phyloP scores from a whole-genome alignment of 2,113 vertebrate species.

The Dolichotis patagonum region DNA sequence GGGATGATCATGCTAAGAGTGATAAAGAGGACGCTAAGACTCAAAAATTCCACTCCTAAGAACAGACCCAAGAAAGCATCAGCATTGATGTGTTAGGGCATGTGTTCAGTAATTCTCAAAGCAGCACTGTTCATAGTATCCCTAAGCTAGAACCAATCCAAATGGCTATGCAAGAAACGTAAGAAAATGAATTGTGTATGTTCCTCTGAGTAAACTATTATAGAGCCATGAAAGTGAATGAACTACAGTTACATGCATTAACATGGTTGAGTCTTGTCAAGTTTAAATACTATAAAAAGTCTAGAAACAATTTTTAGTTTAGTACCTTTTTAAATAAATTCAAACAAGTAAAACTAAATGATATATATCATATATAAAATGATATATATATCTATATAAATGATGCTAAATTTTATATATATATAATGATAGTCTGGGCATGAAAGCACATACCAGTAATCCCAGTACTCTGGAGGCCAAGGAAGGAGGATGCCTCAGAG shows the following conservation, averaged over 20 bases:
- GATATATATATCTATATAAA: background rate
- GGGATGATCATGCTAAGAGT: background rate
- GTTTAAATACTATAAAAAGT: background rate
- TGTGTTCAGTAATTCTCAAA: background rate
- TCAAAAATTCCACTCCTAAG: background rate
- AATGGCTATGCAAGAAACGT: background rate
- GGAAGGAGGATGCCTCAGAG: background rate
- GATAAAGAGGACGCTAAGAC: background rate
- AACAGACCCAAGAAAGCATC: background rate
- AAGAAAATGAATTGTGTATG: background rate
- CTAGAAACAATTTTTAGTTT: background rate
- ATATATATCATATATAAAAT: background rate
- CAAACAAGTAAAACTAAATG: conserved; percentile 5
- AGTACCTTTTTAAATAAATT: conserved; percentile 29
- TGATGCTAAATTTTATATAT: background rate
- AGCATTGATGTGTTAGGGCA: background rate
- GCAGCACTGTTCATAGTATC: background rate
- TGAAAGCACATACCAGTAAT: background rate
- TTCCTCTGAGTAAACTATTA: background rate
- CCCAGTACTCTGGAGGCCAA: background rate
- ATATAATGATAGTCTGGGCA: background rate
- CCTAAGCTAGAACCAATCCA: background rate
- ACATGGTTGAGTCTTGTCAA: background rate
- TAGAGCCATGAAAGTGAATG: background rate
- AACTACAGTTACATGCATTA: background rate